Percentiles rank a stretch among this genome's conserved stretches.
phyloP scores from a whole-genome alignment of 2,113 vertebrate species.

The Periophthalmus modestus region DNA sequence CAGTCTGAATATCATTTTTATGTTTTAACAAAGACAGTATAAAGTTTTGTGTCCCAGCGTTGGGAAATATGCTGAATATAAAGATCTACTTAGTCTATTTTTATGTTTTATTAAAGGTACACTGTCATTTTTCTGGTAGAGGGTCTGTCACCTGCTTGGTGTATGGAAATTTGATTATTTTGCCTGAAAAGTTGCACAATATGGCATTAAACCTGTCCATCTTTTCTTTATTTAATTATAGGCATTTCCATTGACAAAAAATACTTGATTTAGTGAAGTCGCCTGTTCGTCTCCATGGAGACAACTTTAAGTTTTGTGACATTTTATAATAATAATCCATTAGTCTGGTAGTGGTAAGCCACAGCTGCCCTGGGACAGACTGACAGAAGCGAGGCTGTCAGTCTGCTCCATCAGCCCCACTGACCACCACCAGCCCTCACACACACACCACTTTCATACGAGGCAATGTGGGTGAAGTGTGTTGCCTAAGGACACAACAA shows the following conservation, averaged over 20 bases:
- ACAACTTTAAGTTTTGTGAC: background rate
- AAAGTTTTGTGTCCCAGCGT: no score
- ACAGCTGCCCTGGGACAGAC: no score
- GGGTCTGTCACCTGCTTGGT: background rate
- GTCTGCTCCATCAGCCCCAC: no score
- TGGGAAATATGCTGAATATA: background rate
- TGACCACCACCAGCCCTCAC: no score
- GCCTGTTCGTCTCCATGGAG: background rate
- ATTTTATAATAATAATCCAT: background rate
- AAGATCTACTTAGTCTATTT: background rate
- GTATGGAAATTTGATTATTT: background rate
- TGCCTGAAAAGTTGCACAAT: background rate
- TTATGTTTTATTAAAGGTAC: background rate
- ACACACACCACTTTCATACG: no score
- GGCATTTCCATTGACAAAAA: background rate
- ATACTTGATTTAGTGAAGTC: background rate
- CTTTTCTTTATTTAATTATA: background rate
- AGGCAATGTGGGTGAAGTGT: no score
- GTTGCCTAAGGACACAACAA: no score
- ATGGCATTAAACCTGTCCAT: background rate
- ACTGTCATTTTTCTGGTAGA: background rate
- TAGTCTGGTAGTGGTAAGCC: no score
- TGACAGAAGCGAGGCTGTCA: no score
- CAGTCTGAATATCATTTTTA: slow-evolving; percentile 7
- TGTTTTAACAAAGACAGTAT: background rate